Base-by-base conservation (phyloP, 2,888 invertebrate genomes). In the Iselma pallidipennis region DNA sequence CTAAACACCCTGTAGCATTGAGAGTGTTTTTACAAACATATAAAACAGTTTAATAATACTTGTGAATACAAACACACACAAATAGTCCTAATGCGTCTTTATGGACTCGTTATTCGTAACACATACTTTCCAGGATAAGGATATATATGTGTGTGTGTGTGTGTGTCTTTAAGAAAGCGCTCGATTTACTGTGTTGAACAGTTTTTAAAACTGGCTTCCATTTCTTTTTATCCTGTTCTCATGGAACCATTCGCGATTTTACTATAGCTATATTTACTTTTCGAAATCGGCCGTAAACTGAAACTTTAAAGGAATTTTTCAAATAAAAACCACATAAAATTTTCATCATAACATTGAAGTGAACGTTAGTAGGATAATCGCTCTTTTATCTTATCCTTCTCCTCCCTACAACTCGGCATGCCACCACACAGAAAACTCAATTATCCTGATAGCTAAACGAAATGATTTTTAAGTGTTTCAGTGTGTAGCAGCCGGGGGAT, bases 51-150 rank as follows among this genome's bases (percentile, higher is more conserved):
- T 68, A 73, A 73, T 74, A 74, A 73, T 75, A 71, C 16, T 16
- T 37, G 37, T 16, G 37, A 37, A 37, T 45, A 45, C 45, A 45
- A 45, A 45, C 21, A 12, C 71, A 74, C 74, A 74, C 72, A 74
- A 76, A 74, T 72, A 74, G 72, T 74, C 70, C 70, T 70, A 74
- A 75, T 74, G 72, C 72, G 73, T 73, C 71, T 76, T 77, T 76
- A 76, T 74, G 67, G 63, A 66, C 66, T 69, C 65, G 69, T 71
- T 70, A 69, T 67, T 45, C 45, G 21, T 12, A 45, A 45, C 45
- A 45, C 21, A 42, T 42, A 19, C 19, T 42, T 19, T 19, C 6
- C 16, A 37, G 14, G 37, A 69, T 61, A 53, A 56, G 59, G 54
- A 53, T 49, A 67, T 63, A 65, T 71, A 69, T 66, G n/a, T n/a